Percentiles rank a stretch among this genome's conserved stretches.
phyloP scores from a whole-genome alignment of 2,888 invertebrate species.

The Unio delphinus region DNA sequence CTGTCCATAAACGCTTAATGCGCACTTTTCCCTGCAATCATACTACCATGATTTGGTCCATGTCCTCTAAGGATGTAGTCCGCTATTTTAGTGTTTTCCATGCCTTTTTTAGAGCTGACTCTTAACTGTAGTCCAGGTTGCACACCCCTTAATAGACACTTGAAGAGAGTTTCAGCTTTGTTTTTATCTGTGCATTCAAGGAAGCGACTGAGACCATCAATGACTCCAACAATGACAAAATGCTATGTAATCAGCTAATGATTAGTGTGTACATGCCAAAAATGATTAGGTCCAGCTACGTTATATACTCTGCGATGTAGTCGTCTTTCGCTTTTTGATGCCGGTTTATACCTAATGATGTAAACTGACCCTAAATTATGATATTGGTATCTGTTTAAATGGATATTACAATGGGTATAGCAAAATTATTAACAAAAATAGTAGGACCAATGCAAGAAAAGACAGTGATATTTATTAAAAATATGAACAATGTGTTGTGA shows the following conservation, averaged over 20 bases:
- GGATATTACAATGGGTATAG: too few species aligned
- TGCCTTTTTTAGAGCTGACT: constrained; percentile 20
- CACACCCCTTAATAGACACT: constrained; percentile 13
- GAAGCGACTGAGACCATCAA: constrained; percentile 24
- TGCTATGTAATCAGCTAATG: constrained; percentile 29
- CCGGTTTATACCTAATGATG: constrained; percentile 9
- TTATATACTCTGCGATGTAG: constrained; percentile 13
- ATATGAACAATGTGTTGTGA: too few species aligned
- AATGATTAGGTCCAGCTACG: constrained; percentile 15
- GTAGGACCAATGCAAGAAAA: too few species aligned
- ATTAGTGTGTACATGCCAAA: constrained; percentile 29
- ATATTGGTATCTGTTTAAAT: too few species aligned
- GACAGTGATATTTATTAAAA: too few species aligned
- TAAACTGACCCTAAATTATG: not conserved
- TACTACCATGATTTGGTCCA: constrained; percentile 7
- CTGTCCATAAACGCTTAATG: constrained; percentile 21
- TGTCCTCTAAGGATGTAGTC: constrained; percentile 16
- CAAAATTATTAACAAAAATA: too few species aligned
- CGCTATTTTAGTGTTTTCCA: constrained; percentile 20
- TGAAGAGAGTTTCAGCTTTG: constrained; percentile 15
- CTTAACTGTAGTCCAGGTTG: constrained; percentile 8
- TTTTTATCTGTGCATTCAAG: not conserved
- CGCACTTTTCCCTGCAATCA: constrained; percentile 18
- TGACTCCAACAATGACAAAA: constrained; percentile 23
- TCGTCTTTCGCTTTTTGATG: constrained; percentile 10